phyloP scores from a whole-genome alignment of 2,888 invertebrate genomes.

The Agonopterix arenella region DNA sequence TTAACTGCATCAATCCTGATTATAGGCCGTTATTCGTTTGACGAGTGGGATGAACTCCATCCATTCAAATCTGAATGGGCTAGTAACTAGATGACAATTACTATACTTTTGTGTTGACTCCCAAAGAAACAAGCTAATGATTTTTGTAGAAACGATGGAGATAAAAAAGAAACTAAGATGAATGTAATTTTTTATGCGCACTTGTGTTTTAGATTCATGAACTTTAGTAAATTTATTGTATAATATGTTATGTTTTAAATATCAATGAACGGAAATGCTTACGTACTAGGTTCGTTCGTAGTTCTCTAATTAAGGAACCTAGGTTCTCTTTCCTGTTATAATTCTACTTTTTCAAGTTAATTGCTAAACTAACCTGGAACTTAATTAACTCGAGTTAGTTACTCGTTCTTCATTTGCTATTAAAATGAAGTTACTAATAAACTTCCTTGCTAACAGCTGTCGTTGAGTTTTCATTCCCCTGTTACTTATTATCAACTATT shows the following conservation, averaged over 20 bases:
- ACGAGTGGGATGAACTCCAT: slow-evolving; percentile 5
- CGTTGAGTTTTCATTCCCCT: slow-evolving; percentile 3
- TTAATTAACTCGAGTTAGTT: not conserved
- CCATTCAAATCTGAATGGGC: not conserved
- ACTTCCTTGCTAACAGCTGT: slow-evolving; percentile 9
- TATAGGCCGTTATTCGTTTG: slow-evolving; percentile 20
- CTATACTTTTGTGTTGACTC: too few species aligned
- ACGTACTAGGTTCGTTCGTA: too few species aligned
- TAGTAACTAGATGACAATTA: not conserved
- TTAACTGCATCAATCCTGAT: slow-evolving; percentile 28
- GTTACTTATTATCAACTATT: slow-evolving; percentile 1
- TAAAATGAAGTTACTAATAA: slow-evolving; percentile 7
- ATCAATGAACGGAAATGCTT: too few species aligned
- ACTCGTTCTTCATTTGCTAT: not conserved
- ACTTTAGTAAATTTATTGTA: too few species aligned
- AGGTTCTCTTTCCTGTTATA: not conserved
- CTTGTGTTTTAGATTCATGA: too few species aligned
- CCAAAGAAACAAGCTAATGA: too few species aligned
- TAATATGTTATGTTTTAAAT: too few species aligned
- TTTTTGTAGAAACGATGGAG: too few species aligned
- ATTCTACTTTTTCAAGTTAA: not conserved
- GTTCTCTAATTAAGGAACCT: not conserved
- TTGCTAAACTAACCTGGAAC: not conserved
- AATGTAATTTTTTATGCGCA: too few species aligned
- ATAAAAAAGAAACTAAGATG: too few species aligned